A percentile compares a stretch with the other conserved stretches of the same genome.
Conservation (phyloP, 2,888 invertebrate species). For the Rambutsinella grinnellia region DNA sequence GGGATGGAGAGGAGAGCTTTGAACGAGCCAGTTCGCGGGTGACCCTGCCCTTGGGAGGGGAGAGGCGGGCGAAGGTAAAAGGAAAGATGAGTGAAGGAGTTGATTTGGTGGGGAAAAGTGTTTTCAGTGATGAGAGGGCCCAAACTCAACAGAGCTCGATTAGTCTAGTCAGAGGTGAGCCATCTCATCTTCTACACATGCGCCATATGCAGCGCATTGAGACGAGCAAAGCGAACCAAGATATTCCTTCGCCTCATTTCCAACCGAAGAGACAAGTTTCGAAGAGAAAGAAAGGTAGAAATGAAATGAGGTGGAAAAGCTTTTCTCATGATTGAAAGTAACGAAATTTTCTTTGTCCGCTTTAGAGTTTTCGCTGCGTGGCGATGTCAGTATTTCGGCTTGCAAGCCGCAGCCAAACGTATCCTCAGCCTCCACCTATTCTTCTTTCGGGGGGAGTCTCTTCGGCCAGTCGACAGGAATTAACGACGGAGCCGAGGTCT, state of each 20-base stretch:
- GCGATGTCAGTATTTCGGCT: constrained; percentile 24
- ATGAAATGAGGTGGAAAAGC: too few species aligned
- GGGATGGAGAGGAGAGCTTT: not conserved
- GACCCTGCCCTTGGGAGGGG: constrained; percentile 1
- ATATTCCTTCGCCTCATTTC: not conserved
- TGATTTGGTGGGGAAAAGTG: constrained; percentile 41
- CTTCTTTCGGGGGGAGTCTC: constrained; percentile 75
- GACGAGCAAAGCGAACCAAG: not conserved
- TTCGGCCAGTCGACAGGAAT: constrained; percentile 79
- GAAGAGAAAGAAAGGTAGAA: constrained; percentile 22
- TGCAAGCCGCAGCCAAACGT: constrained; percentile 22
- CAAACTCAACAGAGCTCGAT: not conserved
- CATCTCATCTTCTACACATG: constrained; percentile 10
- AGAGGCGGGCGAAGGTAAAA: too few species aligned
- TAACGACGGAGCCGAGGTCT: constrained; percentile 76
- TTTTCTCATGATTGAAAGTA: too few species aligned
- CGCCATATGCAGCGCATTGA: not conserved
- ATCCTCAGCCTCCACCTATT: constrained; percentile 37
- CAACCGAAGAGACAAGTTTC: not conserved
- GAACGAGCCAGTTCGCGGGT: not conserved
- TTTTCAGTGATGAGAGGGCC: constrained; percentile 2
- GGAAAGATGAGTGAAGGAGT: not conserved
- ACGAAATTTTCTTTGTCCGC: too few species aligned
- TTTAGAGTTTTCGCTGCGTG: not conserved
- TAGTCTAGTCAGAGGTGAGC: constrained; percentile 37